Percentiles rank a stretch among this genome's conserved stretches.
These are phyloP conservation scores for Mallotus villosus DNA, from an alignment of 2,797 vertebrate species.

Conservation along the genomic window DNA sequence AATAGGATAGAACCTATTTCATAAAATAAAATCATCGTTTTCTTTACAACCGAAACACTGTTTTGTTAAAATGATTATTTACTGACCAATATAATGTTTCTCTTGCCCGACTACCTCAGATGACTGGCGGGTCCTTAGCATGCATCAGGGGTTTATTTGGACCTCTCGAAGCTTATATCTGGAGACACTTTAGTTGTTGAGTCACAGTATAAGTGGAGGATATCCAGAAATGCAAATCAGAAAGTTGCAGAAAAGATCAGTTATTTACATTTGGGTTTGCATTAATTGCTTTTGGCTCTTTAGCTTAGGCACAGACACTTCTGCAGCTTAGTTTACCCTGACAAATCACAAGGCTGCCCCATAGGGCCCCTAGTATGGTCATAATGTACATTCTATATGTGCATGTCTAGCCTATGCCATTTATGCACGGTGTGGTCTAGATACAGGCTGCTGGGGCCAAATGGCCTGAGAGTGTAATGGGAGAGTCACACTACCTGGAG, in stretches of 20 bases:
- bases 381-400: constrained; percentile 9
- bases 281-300: not conserved
- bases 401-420: not conserved
- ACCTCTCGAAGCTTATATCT: not conserved
- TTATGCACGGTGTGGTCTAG: not conserved
- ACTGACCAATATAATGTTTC: not conserved
- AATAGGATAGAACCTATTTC: not conserved
- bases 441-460: constrained; percentile 1
- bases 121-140: not conserved
- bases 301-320: not conserved
- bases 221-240: not conserved
- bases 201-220: not conserved
- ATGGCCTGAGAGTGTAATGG: constrained; percentile 6
- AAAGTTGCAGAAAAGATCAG: not conserved
- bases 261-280: not conserved
- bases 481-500: not conserved
- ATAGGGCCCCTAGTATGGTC: not conserved
- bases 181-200: not conserved
- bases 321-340: not conserved
- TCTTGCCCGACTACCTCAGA: not conserved
- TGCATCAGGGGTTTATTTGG: not conserved
- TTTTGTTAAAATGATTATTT: not conserved
- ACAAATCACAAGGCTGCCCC: not conserved
- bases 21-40: no score
- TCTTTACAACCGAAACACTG: no score